Evolutionary conservation across 1,140 invertebrate species (phyloP), one percentile per base, ranked within the genome.

Genomic region (Lerema accius): DNA sequence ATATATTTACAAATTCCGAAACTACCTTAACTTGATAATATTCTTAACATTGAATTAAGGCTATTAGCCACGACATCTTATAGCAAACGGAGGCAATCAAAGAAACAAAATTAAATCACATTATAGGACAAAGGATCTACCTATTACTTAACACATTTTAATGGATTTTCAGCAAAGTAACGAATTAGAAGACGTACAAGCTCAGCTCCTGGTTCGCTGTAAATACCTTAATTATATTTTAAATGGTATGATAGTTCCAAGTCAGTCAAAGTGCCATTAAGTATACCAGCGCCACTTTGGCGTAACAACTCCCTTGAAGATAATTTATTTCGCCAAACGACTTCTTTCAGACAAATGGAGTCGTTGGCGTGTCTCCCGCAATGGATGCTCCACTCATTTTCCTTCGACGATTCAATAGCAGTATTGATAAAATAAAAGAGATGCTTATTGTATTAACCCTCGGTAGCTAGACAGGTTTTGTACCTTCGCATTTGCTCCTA

Each of bases 261-360:
- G 59, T 62, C 62, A 46, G 28, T 70, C 62, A 63, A 61, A 66
- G 58, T 62, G 49, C 51, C 56, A 63, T 73, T 69, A 69, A 15
- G 35, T 69, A 58, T 51, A 46, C 51, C 51, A 51, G 62, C 58
- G 39, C 55, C 64, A 67, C 55, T 70, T 60, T 65, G 32, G 28
- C 19, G 40, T 65, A 67, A 67, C 71, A 70, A 67, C 67, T 70
- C 67, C 71, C 71, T 56, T 70, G 71, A 73, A 73, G 50, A 70
- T 73, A 67, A 73, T 73, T 70, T 73, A 67, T 73, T 73, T 70
- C 49, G 67, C 56, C 62, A 69, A 69, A 73, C 71, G 67, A 70
- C 61, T 67, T 61, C 67, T 63, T 67, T 67, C 67, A 69, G 71
- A 73, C 67, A 73, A 73, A 67, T 73, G 59, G 65, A 67, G 63